Evolutionary conservation across 1,140 invertebrate species (phyloP).

Genomic region (Cyclina sinensis): DNA sequence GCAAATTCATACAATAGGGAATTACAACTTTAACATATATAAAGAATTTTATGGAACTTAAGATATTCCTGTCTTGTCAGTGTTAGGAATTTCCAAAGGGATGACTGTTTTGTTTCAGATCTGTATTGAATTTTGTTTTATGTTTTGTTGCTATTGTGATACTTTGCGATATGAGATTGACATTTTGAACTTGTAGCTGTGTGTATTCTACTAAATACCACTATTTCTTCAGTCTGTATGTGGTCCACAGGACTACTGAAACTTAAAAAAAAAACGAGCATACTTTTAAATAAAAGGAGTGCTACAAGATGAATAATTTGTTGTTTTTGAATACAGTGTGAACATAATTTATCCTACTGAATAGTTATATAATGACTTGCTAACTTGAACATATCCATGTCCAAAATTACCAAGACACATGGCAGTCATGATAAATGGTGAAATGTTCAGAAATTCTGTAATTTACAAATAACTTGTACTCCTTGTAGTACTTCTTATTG

Average conservation of each 20-base stretch:
- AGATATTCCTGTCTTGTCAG: background rate
- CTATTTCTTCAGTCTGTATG: slow-evolving; percentile 25
- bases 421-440: too few relatives aligned
- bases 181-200: slow-evolving; percentile 7
- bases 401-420: too few relatives aligned
- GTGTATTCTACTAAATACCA: slow-evolving; percentile 11
- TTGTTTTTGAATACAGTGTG: too few relatives aligned
- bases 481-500: too few relatives aligned
- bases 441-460: too few relatives aligned
- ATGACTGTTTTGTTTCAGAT: slow-evolving; percentile 27
- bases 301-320: slow-evolving; percentile 8
- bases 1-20: too few relatives aligned
- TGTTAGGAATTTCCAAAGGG: background rate
- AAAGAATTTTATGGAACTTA: too few relatives aligned
- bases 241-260: slow-evolving; percentile 15
- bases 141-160: slow-evolving; percentile 52
- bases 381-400: too few relatives aligned
- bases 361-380: too few relatives aligned
- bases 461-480: too few relatives aligned
- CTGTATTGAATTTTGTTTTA: slow-evolving; percentile 15
- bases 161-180: slow-evolving; percentile 35
- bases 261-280: slow-evolving; percentile 21
- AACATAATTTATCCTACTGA: too few relatives aligned
- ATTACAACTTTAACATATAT: too few relatives aligned
- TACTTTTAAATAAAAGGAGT: slow-evolving; percentile 49